Base-by-base conservation (phyloP, 2,888 invertebrate species). In the Melinopterus prodromus region DNA sequence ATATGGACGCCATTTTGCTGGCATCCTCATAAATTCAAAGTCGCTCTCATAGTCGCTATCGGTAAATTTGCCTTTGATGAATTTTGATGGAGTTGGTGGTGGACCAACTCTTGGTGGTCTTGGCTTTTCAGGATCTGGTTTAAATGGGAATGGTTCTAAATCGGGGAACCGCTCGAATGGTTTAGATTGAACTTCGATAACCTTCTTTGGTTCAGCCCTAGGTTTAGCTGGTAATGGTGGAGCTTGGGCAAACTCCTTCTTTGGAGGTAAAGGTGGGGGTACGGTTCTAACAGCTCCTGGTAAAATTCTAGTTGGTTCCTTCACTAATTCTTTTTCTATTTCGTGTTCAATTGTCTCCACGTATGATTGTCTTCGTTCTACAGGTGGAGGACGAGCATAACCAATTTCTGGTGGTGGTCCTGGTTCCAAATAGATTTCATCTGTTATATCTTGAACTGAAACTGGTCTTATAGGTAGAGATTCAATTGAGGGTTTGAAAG, bases 1-100 rank as follows among this genome's bases (percentile, higher is more conserved):
- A 83, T 91, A 92, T 37, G 92, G 92, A 82, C 92, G 92, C 92
- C 92, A 93, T 84, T 92, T 93, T 0, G 90, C 87, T 4, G 86
- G 87, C 77, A 90, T 89, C 83, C 85, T 87, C 2, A 86, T 82
- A 14, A 90, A 87, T 83, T 92, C 92, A 80, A 92, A 89, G 87
- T 94, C 94, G 80, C 93, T 94, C 86, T 94, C 94, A 84, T 94
- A 93, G 84, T 94, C 94, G 82, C 93, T 93, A 84, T 93, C 93
- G 53, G 90, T 90, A 83, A 92, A 90, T 82, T 90, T 91, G 9
- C 91, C 91, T 85, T 91, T 92, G 1, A 91, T 87, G 83, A 93
- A 91, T 83, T 92, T 93, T 0, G 90, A 90, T 0, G 93, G 93
- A 35, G 91, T 90, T 0, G 92, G 91, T 3, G 92, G 92, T 35